Base-by-base conservation (phyloP, 1,140 invertebrate genomes). In the Orchestia grillus region DNA sequence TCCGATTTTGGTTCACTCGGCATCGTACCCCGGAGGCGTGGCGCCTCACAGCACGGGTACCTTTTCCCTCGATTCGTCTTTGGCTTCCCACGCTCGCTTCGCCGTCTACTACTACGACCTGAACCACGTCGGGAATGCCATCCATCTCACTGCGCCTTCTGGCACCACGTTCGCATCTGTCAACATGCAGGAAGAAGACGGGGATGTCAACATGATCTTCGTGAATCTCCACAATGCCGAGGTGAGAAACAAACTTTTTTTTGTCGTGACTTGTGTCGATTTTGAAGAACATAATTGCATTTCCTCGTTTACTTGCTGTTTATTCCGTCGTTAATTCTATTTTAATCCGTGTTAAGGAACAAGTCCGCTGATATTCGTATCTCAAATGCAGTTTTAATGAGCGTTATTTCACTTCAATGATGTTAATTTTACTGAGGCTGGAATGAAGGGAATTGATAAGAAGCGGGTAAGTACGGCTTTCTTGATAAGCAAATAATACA, bases 141-240 rank as follows among this genome's bases (percentile, higher is more conserved):
- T 96, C 90, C 96, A 96, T 43, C 87, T 96, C 87, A 96, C 96
- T 40, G 96, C 96, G 45, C 96, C 96, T 44, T 96, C 96, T 28
- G 96, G 96, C n/a, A 91, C 96, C 28, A 96, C 96, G 43, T 96
- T 96, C 44, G 96, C 96, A 36, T 96, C 96, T 40, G 96, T 96
- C 90, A 96, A 92, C 90, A 96, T 96, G 96, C 96, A 96, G 77
- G 96, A 96, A 96, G 96, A 96, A 53, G 96, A 96, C 87, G 96
- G 96, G 23, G 96, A 96, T 44, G 96, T 96, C 53, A 96, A 96
- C 45, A 96, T 96, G 96, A 96, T 96, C 41, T 96, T 96, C 43
- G 96, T 96, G 40, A 96, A 96, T 28, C 96, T 96, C 28, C 96
- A 96, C 90, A 96, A 96, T 91, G 96, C 96, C 8, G 96, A 96